phyloP scores from a whole-genome alignment of 2,113 vertebrate genomes.

The Ictidomys tridecemlineatus region DNA sequence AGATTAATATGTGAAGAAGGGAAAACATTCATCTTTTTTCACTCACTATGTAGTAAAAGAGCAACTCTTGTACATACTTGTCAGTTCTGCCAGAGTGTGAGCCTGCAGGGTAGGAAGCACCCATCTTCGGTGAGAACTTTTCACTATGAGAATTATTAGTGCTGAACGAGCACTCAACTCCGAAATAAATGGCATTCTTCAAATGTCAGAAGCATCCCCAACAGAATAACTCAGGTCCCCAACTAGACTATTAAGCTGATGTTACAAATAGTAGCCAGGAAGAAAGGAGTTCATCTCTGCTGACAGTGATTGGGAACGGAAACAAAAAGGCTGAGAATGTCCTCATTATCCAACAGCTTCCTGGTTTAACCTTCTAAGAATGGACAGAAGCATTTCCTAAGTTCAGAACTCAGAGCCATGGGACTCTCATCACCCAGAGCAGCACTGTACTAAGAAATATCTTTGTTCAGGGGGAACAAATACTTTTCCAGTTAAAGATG shows the following conservation, averaged over 20 bases:
- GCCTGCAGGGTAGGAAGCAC: neutral
- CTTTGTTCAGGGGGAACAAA: neutral
- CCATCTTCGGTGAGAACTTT: neutral
- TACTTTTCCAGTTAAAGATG: neutral
- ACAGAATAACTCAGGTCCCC: constrained; percentile 22
- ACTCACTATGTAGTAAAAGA: neutral
- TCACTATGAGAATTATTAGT: neutral
- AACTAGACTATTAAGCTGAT: constrained; percentile 27
- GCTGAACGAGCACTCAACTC: neutral
- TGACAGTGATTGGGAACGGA: neutral
- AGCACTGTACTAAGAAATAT: neutral
- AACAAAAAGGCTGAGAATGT: neutral
- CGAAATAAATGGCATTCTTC: constrained; percentile 60
- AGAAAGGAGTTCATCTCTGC: neutral
- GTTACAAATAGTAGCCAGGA: neutral
- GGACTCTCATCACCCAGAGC: neutral
- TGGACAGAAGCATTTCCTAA: neutral
- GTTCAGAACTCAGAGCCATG: constrained; percentile 8
- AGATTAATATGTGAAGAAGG: neutral
- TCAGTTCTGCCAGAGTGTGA: constrained; percentile 1
- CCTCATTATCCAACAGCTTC: constrained; percentile 12
- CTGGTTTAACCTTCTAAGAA: constrained; percentile 45
- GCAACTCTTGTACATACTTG: neutral
- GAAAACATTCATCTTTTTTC: constrained; percentile 18
- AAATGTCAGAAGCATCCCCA: constrained; percentile 56